Evolutionary conservation across 1,140 invertebrate genomes (phyloP), one percentile per base, ranked within the genome.

Genomic region (Drosophila ironensis): DNA sequence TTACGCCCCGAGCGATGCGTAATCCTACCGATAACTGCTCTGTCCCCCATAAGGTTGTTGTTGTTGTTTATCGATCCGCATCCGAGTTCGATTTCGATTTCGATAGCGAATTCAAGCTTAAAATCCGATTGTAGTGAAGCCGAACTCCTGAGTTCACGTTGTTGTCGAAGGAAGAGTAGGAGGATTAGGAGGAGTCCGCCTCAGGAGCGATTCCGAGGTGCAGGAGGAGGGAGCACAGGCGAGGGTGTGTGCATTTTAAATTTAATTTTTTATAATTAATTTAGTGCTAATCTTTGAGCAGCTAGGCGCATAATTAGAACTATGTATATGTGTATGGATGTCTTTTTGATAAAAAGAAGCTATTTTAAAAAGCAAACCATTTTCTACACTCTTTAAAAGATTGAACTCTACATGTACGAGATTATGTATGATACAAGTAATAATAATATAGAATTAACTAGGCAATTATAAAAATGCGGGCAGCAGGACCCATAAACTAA

Each of bases 301-400:
- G 74, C 73, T 84, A 78, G 64, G 54, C 73, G 73, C 73, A 64
- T 74, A 84, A 74, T 86, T 78, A 84, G 64, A 73, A 67, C 76
- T 88, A 88, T 74, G 52, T 88, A 74, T 74, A 56, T 75, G 60
- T 77, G 72, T 87, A 84, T 87, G 64, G 59, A 82, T 87, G 84
- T 74, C 77, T 88, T 87, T 87, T 87, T 87, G 77, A 88, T 88
- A 84, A 87, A 87, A 87, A 88, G 77, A 74, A 72, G 82, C 80
- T 84, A 78, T 84, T 84, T 84, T 84, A 84, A 78, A 73, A 77
- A 84, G 69, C 59, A 87, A 88, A 88, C 54, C 72, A 86, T 88
- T 88, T 87, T 87, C 82, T 88, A 87, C 77, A 88, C 84, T 88
- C 82, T 88, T 88, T 82, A 88, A 87, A 87, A 84, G 81, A 86